Conservation (phyloP, 2,797 vertebrate genomes). For the Crax fasciolata region DNA sequence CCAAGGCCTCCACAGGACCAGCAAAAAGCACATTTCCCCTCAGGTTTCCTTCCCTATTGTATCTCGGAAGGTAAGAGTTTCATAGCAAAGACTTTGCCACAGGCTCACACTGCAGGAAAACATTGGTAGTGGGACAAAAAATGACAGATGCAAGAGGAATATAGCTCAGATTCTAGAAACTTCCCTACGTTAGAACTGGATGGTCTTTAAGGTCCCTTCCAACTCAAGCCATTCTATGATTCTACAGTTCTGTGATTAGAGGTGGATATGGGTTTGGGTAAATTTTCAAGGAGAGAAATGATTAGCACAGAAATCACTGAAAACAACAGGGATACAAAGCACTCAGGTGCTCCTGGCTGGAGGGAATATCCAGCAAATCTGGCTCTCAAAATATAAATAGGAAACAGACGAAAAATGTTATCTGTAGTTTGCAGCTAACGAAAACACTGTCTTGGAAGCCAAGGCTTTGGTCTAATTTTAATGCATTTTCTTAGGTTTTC, state of each 20-base stretch:
- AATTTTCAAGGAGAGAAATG: constrained; percentile 20
- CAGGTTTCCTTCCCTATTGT: neutral
- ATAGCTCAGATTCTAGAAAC: neutral
- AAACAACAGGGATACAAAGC: neutral
- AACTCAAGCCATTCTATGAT: neutral
- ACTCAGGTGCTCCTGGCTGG: neutral
- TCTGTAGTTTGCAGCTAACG: constrained; percentile 59
- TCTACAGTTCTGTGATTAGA: neutral
- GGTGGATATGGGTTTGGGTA: neutral
- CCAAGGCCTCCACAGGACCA: neutral
- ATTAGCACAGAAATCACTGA: neutral
- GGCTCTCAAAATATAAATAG: constrained; percentile 45
- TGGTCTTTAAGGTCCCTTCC: neutral
- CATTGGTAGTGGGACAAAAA: neutral
- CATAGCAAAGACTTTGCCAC: neutral
- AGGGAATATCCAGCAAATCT: constrained; percentile 20
- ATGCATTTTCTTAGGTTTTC: constrained; percentile 34
- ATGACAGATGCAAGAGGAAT: neutral
- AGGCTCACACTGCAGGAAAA: neutral
- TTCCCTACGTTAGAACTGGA: neutral
- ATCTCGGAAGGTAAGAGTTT: neutral
- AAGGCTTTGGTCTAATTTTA: constrained; percentile 60
- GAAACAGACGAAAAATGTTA: constrained; percentile 54
- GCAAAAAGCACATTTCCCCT: neutral
- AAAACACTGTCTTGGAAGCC: constrained; percentile 39